Conservation (phyloP, 2,113 vertebrate species). For the Cryptomyrus ogoouensis region DNA sequence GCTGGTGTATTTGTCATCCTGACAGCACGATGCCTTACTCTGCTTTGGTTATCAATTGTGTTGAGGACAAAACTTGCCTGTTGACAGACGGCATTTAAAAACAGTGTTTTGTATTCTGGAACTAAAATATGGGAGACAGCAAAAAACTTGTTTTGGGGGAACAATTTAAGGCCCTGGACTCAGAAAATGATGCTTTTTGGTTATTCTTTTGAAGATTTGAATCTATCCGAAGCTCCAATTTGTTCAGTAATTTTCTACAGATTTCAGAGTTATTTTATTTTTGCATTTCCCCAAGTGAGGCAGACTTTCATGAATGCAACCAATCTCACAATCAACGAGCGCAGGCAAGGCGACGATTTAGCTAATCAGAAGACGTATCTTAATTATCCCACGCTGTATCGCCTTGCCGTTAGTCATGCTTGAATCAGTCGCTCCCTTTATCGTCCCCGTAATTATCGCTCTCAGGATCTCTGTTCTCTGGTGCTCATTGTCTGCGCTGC, state of each 20-base stretch:
- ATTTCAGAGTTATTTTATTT: background rate
- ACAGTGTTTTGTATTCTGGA: background rate
- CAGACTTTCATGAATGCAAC: background rate
- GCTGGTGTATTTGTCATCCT: constrained; percentile 9
- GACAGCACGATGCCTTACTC: background rate
- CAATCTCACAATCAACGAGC: constrained; percentile 4
- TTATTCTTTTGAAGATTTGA: background rate
- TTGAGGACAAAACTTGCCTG: background rate
- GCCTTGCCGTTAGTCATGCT: background rate
- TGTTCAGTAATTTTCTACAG: background rate
- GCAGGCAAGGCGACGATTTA: background rate
- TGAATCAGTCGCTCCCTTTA: constrained; percentile 6
- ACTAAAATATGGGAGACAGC: background rate
- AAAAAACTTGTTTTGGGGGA: background rate
- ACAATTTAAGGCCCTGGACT: background rate
- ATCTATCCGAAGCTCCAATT: background rate
- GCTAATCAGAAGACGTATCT: constrained; percentile 14
- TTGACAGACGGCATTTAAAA: background rate
- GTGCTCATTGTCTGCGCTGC: constrained; percentile 5
- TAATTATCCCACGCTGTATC: constrained; percentile 9
- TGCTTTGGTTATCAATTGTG: constrained; percentile 7
- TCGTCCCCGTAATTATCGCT: constrained; percentile 3
- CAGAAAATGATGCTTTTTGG: background rate
- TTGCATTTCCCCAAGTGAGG: background rate
- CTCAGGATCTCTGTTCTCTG: background rate